Conservation (phyloP, 1,140 invertebrate species). For the Hesperophylax magnus region DNA sequence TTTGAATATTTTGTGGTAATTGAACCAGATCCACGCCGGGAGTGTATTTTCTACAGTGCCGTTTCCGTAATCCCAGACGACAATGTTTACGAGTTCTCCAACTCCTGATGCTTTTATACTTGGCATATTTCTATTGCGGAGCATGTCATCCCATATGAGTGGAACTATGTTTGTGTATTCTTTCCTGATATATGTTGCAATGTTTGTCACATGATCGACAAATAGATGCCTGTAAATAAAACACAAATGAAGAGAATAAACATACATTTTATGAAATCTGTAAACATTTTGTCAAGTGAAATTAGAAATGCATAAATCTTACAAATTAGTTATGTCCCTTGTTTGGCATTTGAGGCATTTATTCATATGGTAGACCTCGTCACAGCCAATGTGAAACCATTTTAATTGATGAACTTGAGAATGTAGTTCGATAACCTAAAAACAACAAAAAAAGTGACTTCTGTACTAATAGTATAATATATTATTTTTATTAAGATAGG, state of each 20-base stretch:
- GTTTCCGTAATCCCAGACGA: slow-evolving; percentile 84
- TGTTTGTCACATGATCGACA: slow-evolving; percentile 77
- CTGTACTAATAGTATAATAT: neutral
- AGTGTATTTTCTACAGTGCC: slow-evolving; percentile 68
- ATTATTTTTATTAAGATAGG: too few species aligned
- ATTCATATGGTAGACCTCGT: slow-evolving; percentile 89
- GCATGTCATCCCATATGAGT: slow-evolving; percentile 97
- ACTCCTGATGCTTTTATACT: slow-evolving; percentile 78
- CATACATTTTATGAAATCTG: neutral
- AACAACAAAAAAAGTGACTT: slow-evolving; percentile 5
- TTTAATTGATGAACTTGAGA: slow-evolving; percentile 69
- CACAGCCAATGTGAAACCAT: slow-evolving; percentile 85
- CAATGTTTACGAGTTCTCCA: slow-evolving; percentile 84
- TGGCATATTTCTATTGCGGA: slow-evolving; percentile 79
- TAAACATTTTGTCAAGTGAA: neutral
- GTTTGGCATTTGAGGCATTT: slow-evolving; percentile 73
- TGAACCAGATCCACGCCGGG: slow-evolving; percentile 47
- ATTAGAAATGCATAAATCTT: slow-evolving; percentile 31
- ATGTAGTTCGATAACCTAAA: slow-evolving; percentile 64
- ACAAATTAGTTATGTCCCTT: slow-evolving; percentile 49
- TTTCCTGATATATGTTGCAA: slow-evolving; percentile 76
- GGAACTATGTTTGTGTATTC: slow-evolving; percentile 78
- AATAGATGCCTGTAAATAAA: slow-evolving; percentile 74
- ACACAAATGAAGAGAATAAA: neutral
- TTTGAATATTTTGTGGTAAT: slow-evolving; percentile 43